Conservation (phyloP, 92 coral and sea anemone genomes). For the Diadumene lineata region DNA sequence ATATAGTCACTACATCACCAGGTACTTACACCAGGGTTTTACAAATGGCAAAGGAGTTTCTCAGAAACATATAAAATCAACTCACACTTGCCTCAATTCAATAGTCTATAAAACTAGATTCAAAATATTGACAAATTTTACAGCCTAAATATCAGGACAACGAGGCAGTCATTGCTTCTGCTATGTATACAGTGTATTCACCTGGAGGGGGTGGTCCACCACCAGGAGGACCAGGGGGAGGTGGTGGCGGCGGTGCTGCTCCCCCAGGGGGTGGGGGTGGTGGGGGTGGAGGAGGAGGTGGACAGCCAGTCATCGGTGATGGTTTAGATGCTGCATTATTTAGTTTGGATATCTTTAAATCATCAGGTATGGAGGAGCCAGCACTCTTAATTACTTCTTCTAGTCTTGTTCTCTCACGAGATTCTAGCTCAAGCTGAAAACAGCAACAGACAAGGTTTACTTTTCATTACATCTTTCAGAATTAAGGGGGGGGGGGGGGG, state of each 20-base stretch:
- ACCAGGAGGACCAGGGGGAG: slow-evolving; percentile 85
- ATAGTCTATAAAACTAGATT: too few species aligned
- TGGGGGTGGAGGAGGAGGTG: slow-evolving; percentile 97
- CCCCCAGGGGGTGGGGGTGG: slow-evolving; percentile 71
- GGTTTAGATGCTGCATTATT: slow-evolving; percentile 71
- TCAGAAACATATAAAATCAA: too few species aligned
- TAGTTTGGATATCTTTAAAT: slow-evolving; percentile 84
- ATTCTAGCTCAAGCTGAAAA: slow-evolving; percentile 78
- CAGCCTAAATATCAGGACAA: too few species aligned
- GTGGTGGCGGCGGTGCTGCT: slow-evolving; percentile 70
- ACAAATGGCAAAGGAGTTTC: too few species aligned
- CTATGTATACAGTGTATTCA: too few species aligned
- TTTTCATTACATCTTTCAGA: background rate
- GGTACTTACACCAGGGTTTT: too few species aligned
- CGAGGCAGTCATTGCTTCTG: too few species aligned
- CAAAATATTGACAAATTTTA: too few species aligned
- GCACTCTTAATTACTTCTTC: slow-evolving; percentile 91
- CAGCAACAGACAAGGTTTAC: background rate
- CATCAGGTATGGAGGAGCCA: slow-evolving; percentile 93
- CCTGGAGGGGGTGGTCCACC: slow-evolving; percentile 75
- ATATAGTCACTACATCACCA: too few species aligned
- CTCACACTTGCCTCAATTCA: too few species aligned
- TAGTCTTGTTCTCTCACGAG: slow-evolving; percentile 67
- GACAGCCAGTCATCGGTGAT: slow-evolving; percentile 86
- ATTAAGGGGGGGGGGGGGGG: too few species aligned